Conservation (phyloP, 2,113 vertebrate species). For the Syrrhaptes paradoxus region DNA sequence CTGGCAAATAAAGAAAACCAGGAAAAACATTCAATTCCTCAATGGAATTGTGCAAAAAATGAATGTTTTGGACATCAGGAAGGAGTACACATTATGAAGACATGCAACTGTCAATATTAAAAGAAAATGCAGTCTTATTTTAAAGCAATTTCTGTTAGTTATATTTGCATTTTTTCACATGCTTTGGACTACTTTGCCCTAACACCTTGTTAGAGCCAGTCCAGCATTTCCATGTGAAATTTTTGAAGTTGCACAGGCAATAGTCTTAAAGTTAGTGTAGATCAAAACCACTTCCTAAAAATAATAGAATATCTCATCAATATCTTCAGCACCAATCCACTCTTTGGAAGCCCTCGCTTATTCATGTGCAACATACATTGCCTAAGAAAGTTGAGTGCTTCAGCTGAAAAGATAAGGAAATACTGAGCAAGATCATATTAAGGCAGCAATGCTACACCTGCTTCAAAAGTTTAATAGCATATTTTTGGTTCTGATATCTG, state of each 20-base stretch:
- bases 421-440: background rate
- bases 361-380: background rate
- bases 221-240: background rate
- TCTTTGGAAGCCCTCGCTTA: background rate
- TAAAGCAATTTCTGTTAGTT: background rate
- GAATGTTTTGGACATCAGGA: background rate
- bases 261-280: background rate
- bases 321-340: background rate
- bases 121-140: background rate
- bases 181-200: background rate
- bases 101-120: background rate
- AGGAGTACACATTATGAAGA: background rate
- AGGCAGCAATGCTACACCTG: background rate
- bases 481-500: background rate
- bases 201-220: background rate
- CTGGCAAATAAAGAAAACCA: background rate
- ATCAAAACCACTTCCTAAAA: background rate
- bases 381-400: background rate
- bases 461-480: background rate
- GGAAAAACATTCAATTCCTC: background rate
- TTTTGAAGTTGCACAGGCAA: background rate
- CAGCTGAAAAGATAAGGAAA: background rate
- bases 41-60: background rate
- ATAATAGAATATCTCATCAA: background rate
- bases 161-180: background rate